phyloP scores from a whole-genome alignment of 2,888 invertebrate species.

The Galerucella nymphaeae region DNA sequence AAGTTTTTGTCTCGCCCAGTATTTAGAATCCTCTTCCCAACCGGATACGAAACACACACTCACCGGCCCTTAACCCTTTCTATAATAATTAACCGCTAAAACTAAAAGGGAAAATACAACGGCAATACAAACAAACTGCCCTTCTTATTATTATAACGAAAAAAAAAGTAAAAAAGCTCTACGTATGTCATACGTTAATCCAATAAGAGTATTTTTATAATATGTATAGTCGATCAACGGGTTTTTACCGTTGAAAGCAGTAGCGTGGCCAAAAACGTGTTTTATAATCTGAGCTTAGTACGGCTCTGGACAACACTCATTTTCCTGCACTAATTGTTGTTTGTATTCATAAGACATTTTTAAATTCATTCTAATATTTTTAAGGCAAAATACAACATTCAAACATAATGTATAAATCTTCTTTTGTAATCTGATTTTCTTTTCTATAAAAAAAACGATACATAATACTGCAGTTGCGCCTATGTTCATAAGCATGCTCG shows the following conservation, averaged over 20 bases:
- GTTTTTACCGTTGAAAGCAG: slow-evolving; percentile 15
- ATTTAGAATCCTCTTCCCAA: slow-evolving; percentile 9
- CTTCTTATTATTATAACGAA: not conserved
- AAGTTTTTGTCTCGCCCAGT: not conserved
- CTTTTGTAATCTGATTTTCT: too few relatives aligned
- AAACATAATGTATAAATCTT: too few relatives aligned
- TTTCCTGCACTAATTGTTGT: too few relatives aligned
- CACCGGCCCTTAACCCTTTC: slow-evolving; percentile 9
- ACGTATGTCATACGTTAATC: slow-evolving; percentile 1
- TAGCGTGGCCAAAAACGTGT: too few relatives aligned
- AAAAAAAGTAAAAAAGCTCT: slow-evolving; percentile 4
- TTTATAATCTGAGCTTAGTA: too few relatives aligned
- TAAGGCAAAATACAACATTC: too few relatives aligned
- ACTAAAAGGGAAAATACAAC: slow-evolving; percentile 13
- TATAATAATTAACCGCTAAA: slow-evolving; percentile 1
- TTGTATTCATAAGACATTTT: too few relatives aligned
- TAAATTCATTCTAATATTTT: too few relatives aligned
- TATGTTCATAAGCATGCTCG: not conserved
- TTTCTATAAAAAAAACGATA: not conserved
- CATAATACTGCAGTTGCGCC: not conserved
- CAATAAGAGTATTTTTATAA: slow-evolving; percentile 18
- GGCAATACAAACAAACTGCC: slow-evolving; percentile 25
- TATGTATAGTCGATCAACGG: slow-evolving; percentile 13
- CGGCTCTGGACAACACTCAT: too few relatives aligned
- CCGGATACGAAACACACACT: slow-evolving; percentile 14